Conservation (phyloP, 2,113 vertebrate genomes). For the Pituophis catenifer region DNA sequence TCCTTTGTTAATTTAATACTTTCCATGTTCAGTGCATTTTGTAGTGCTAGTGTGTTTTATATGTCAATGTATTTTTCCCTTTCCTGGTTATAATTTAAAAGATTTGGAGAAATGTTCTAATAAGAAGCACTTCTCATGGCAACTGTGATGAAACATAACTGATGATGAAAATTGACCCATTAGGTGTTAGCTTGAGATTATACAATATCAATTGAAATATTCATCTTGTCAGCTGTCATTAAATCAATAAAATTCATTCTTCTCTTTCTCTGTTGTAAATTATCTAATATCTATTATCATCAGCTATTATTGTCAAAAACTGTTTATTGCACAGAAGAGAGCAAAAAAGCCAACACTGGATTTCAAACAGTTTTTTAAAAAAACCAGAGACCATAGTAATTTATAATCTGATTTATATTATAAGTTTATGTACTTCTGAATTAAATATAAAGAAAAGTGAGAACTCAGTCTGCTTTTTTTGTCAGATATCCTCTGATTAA, state of each 20-base stretch:
- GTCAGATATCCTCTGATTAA: background rate
- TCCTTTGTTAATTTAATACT: background rate
- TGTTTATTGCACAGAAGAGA: conserved; percentile 31
- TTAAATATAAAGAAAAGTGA: background rate
- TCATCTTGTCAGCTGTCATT: conserved; percentile 25
- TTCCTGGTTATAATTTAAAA: background rate
- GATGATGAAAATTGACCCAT: background rate
- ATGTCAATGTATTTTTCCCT: background rate
- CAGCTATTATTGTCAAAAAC: background rate
- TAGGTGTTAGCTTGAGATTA: conserved; percentile 19
- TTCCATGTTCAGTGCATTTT: background rate
- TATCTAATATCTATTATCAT: conserved; percentile 25
- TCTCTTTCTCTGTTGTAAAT: background rate
- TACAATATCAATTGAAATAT: background rate
- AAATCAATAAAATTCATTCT: conserved; percentile 7
- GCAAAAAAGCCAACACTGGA: background rate
- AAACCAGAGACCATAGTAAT: background rate
- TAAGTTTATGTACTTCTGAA: background rate
- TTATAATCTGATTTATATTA: background rate
- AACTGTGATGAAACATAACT: background rate
- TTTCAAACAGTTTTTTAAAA: background rate
- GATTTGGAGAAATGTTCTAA: background rate
- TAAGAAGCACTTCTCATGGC: background rate
- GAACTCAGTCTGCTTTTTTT: background rate
- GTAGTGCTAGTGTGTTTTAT: background rate